A percentile compares a stretch with the other conserved stretches of the same genome.
phyloP scores from a whole-genome alignment of 2,888 invertebrate genomes.

The Argynnis bischoffii region DNA sequence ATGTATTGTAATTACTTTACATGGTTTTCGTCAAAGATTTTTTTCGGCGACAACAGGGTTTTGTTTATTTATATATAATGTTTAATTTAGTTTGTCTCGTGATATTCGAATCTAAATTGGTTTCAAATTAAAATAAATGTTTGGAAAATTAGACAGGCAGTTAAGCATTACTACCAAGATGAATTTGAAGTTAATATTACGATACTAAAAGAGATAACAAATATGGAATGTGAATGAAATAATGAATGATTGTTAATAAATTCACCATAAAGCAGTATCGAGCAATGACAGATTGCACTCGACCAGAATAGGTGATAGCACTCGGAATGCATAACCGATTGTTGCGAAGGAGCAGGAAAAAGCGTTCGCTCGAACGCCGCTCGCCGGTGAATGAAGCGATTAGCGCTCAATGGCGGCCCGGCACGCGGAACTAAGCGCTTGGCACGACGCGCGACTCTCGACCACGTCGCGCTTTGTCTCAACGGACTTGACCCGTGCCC shows the following conservation, averaged over 20 bases:
- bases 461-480: conserved; percentile 74
- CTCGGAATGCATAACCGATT: conserved; percentile 80
- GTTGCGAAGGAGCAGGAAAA: conserved; percentile 59
- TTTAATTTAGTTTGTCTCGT: no score
- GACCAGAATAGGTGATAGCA: conserved; percentile 31
- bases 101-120: no score
- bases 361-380: conserved; percentile 65
- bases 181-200: background rate
- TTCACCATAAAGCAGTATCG: conserved; percentile 57
- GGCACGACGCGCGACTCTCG: conserved; percentile 65
- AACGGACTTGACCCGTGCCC: conserved; percentile 79
- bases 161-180: no score
- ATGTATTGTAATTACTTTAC: no score
- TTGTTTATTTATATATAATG: no score
- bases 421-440: conserved; percentile 80
- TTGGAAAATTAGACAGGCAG: no score
- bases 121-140: no score
- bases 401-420: conserved; percentile 75
- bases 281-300: conserved; percentile 53
- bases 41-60: no score
- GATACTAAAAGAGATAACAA: background rate
- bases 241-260: conserved; percentile 37
- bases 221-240: conserved; percentile 25
- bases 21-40: no score
- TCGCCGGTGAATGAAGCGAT: conserved; percentile 79